Evolutionary conservation across 1,140 invertebrate genomes (phyloP), one percentile per base, ranked within the genome.

Genomic region (Scaptomyza hsui): DNA sequence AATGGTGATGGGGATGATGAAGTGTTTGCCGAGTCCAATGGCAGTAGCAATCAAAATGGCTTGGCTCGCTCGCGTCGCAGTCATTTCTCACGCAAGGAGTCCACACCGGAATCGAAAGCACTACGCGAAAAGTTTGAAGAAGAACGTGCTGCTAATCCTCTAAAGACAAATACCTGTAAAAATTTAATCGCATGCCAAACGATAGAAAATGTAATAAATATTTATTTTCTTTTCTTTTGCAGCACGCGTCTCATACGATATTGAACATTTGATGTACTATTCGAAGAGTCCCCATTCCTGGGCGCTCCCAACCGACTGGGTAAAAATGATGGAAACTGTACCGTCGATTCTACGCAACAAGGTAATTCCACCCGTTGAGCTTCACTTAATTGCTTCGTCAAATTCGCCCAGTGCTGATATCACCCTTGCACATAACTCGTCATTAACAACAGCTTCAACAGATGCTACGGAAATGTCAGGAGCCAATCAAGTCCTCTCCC

Each of bases 21-120:
- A 44, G 90, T 91, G 12, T 91, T 91, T 61, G 51, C 61, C 7
- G 89, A 91, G 26, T 39, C 64, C 7, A 32, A 59, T 44, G 48
- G 48, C 5, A 19, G 62, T 19, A 63, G 68, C 49, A 77, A 70
- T 39, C 89, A 82, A 41, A 79, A 91, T 72, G 90, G 91, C 0
- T 52, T 91, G 39, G 78, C 89, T 15, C 73, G 91, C 35, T 91
- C 91, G 0, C 78, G 91, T n/a, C 86, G 91, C 53, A 91, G 90
- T 65, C 91, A 91, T 62, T 91, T 91, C 48, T 91, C 91, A 4
- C 89, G 89, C 32, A 91, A 91, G 56, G 91, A 91, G 52, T 90
- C 89, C 3, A 90, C 89, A 9, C 86, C 90, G 2, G 91, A 91
- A 68, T 32, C 72, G 0, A 89, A 82, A 55, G 65, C 62, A 15